Percentiles rank a stretch among this genome's conserved stretches.
phyloP scores from a whole-genome alignment of 2,888 invertebrate genomes.

The Drosophila differens region DNA sequence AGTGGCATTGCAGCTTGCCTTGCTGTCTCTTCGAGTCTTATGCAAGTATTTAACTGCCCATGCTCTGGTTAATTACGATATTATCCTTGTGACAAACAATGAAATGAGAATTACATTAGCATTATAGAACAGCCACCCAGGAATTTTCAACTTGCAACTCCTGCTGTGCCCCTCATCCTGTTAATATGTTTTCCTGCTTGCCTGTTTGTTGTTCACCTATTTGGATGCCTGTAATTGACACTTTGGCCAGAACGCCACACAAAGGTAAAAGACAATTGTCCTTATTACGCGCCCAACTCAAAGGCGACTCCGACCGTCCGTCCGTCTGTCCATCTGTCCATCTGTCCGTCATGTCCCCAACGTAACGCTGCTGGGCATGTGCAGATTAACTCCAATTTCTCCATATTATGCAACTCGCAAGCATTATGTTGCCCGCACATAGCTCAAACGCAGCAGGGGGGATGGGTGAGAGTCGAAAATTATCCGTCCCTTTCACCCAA shows the following conservation, averaged over 20 bases:
- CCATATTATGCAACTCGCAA: conserved; percentile 59
- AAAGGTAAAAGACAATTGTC: conserved; percentile 69
- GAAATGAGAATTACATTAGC: conserved; percentile 67
- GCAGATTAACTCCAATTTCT: conserved; percentile 43
- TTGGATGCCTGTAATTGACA: conserved; percentile 71
- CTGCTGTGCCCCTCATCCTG: conserved; percentile 1
- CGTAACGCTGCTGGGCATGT: conserved; percentile 43
- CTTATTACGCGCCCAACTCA: conserved; percentile 59
- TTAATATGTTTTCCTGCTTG: conserved; percentile 7
- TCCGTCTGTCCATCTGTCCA: background rate
- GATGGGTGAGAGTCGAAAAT: conserved; percentile 17
- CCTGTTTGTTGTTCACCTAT: conserved; percentile 21
- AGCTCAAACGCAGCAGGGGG: conserved; percentile 36
- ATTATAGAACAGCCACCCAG: conserved; percentile 44
- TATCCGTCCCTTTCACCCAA: conserved; percentile 9
- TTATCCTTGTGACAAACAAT: conserved; percentile 66
- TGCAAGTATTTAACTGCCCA: conserved; percentile 58
- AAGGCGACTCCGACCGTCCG: conserved; percentile 19
- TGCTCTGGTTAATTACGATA: conserved; percentile 60
- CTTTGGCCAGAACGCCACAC: conserved; percentile 38
- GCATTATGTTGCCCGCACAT: conserved; percentile 45
- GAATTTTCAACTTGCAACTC: conserved; percentile 11
- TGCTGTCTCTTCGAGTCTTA: conserved; percentile 19
- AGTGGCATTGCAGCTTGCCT: conserved; percentile 9
- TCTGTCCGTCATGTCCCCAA: conserved; percentile 4